Conservation (phyloP, 1,140 invertebrate species). For the Anastrepha ludens region DNA sequence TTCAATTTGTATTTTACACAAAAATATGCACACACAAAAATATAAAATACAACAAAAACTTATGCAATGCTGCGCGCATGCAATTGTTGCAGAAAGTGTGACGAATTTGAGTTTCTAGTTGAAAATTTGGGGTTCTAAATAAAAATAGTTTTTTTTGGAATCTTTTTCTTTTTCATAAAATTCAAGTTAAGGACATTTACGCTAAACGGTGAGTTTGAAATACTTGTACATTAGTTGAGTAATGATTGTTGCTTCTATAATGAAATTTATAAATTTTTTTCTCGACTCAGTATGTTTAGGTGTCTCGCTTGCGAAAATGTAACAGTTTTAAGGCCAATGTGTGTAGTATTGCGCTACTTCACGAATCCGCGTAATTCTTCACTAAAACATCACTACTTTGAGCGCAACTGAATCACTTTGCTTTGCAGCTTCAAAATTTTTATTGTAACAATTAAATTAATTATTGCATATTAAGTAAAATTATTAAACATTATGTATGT, state of each 20-base stretch:
- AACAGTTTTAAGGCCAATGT: not conserved
- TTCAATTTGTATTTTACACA: not conserved
- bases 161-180: too few species aligned
- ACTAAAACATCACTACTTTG: constrained; percentile 18
- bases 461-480: constrained; percentile 52
- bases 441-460: constrained; percentile 34
- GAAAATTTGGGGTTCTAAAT: too few species aligned
- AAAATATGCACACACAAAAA: constrained; percentile 55
- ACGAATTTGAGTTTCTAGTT: too few species aligned
- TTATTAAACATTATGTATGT: constrained; percentile 32
- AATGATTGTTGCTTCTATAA: not conserved
- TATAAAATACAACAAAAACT: constrained; percentile 52
- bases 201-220: too few species aligned
- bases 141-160: too few species aligned
- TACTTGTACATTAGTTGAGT: not conserved
- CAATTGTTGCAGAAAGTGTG: not conserved
- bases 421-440: not conserved
- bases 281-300: not conserved
- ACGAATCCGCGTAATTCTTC: constrained; percentile 7
- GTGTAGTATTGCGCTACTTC: not conserved
- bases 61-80: constrained; percentile 1
- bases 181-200: too few species aligned
- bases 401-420: constrained; percentile 32
- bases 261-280: too few species aligned
- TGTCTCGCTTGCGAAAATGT: not conserved